phyloP scores from a whole-genome alignment of 2,113 vertebrate genomes.

The Ageneiosus marmoratus region DNA sequence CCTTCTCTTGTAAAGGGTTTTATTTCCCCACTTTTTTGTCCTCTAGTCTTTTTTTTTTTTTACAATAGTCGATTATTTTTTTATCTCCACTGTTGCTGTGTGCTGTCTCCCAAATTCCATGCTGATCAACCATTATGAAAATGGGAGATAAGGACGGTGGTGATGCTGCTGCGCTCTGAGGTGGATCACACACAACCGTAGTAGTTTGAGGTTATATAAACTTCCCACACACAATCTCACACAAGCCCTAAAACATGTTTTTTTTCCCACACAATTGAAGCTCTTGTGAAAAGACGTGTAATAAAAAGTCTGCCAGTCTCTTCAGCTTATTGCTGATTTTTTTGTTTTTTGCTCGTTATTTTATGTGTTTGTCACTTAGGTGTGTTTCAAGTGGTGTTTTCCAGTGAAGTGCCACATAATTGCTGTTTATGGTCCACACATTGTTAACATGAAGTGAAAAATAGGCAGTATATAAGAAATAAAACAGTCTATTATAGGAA shows the following conservation, averaged over 20 bases:
- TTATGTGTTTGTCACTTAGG: conserved; percentile 11
- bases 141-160: conserved; percentile 2
- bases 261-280: conserved; percentile 29
- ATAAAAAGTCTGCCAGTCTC: not conserved
- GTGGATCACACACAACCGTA: conserved; percentile 15
- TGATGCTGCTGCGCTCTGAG: not conserved
- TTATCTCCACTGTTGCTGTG: not conserved
- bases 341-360: not conserved
- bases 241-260: conserved; percentile 32
- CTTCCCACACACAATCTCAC: conserved; percentile 36
- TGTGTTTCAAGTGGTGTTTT: conserved; percentile 11
- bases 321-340: not conserved
- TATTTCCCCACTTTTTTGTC: not conserved
- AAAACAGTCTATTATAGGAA: not conserved
- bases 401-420: conserved; percentile 16
- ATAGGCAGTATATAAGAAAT: too few species aligned
- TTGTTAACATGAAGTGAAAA: conserved; percentile 22
- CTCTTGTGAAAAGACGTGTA: conserved; percentile 14
- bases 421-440: conserved; percentile 21
- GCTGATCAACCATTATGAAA: conserved; percentile 35
- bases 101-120: conserved; percentile 8
- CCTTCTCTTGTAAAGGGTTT: not conserved
- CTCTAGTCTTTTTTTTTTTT: not conserved
- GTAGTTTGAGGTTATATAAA: conserved; percentile 41
- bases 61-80: not conserved